phyloP scores from a whole-genome alignment of 2,888 invertebrate species.

The Anthophora plumipes region DNA sequence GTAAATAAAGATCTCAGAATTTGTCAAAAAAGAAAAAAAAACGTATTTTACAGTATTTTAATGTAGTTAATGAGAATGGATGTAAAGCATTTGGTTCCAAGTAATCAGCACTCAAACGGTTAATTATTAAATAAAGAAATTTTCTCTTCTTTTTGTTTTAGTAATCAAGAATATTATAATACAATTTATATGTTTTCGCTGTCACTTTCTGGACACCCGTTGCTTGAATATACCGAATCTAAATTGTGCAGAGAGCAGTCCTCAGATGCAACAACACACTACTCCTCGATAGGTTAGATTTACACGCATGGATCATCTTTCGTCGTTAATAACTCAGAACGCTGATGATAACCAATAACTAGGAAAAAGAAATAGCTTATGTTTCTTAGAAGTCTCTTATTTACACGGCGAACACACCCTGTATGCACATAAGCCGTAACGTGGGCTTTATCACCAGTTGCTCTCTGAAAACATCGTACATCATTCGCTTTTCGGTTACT shows the following conservation, averaged over 20 bases:
- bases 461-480: constrained; percentile 15
- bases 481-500: not conserved
- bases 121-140: no score
- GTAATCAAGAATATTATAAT: not conserved
- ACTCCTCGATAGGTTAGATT: not conserved
- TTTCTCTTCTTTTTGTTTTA: not conserved
- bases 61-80: no score
- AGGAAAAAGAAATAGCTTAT: not conserved
- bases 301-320: constrained; percentile 8
- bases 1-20: no score
- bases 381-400: constrained; percentile 24
- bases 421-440: not conserved
- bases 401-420: not conserved
- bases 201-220: not conserved
- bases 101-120: no score
- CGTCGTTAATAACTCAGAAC: constrained; percentile 1
- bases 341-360: constrained; percentile 8
- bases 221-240: not conserved
- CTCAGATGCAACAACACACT: not conserved
- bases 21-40: no score
- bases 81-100: no score
- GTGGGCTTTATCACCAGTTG: constrained; percentile 23
- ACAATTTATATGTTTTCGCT: not conserved
- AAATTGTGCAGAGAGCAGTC: no score
- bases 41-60: no score